Evolutionary conservation across 2,888 invertebrate genomes (phyloP), one percentile per base, ranked within the genome.

Genomic region (Tachina grossa): DNA sequence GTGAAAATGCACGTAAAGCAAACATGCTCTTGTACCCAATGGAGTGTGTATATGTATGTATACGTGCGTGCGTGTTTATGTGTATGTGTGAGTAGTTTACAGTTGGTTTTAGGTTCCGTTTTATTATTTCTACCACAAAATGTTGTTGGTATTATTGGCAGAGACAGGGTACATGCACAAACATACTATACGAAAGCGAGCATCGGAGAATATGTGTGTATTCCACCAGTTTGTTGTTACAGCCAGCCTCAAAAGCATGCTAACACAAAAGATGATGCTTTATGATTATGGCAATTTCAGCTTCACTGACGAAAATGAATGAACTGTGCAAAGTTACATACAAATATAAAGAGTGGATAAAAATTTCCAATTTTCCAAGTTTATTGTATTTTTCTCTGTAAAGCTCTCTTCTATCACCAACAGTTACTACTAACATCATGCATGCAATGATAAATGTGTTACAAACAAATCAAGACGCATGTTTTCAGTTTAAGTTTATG

Each of bases 261-360:
- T 6, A 31, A 31, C 31, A 31, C 5, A 31, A 31, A 31, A 31
- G 6, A 6, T 31, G 31, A 68, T 59, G 19, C 39, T 68, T 83
- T 68, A 78, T 68, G 78, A 74, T 78, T 83, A 63, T 74, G 78
- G 68, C 59, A 74, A 68, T 68, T 83, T 78, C 55, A 39, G 74
- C 83, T 55, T 74, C 78, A 74, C 59, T 83, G 72, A 78, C 65
- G 55, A 68, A 16, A 78, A 57, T 66, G 19, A 39, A 76, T n/a
- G 31, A 59, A 39, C 47, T 63, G 19, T 22, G 14, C 41, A 53
- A 16, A 53, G 41, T 53, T 16, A 31, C 31, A 31, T 31, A 31
- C 31, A n/a, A n/a, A n/a, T n/a, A 16, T 55, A 45, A 22, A 57
- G 14, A 31, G n/a, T 41, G 31, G 3, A 41, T 19, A 5, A n/a